These are phyloP conservation scores for Lypha dubia DNA, from an alignment of 2,888 invertebrate species.

Conservation along the genomic window DNA sequence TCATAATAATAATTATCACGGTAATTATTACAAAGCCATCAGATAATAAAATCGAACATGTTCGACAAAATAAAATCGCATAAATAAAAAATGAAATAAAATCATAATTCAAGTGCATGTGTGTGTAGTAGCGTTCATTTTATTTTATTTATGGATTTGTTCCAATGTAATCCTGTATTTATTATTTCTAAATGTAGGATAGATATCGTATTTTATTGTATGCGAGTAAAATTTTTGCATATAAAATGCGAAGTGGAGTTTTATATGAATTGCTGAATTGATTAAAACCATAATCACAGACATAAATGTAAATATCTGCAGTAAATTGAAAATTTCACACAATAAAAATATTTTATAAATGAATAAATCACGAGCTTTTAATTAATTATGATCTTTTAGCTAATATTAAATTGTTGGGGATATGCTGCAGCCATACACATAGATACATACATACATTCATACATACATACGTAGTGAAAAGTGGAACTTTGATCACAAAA, in stretches of 20 bases:
- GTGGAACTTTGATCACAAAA: too few relatives aligned
- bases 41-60: constrained; percentile 14
- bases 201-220: background rate
- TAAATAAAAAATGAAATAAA: background rate
- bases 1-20: constrained; percentile 28
- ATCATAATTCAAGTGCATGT: background rate
- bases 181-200: background rate
- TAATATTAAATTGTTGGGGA: background rate
- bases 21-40: constrained; percentile 24
- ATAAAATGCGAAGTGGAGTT: background rate
- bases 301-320: background rate
- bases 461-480: too few relatives aligned
- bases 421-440: background rate
- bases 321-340: background rate
- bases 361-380: background rate
- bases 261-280: background rate
- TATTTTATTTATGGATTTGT: background rate
- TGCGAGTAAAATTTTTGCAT: background rate
- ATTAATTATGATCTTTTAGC: background rate
- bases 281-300: background rate
- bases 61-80: background rate
- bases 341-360: background rate
- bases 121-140: background rate
- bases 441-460: background rate
- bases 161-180: background rate